Conservation (phyloP, 35 echinoderm and acorn worm species). For the Eucidaris tribuloides region DNA sequence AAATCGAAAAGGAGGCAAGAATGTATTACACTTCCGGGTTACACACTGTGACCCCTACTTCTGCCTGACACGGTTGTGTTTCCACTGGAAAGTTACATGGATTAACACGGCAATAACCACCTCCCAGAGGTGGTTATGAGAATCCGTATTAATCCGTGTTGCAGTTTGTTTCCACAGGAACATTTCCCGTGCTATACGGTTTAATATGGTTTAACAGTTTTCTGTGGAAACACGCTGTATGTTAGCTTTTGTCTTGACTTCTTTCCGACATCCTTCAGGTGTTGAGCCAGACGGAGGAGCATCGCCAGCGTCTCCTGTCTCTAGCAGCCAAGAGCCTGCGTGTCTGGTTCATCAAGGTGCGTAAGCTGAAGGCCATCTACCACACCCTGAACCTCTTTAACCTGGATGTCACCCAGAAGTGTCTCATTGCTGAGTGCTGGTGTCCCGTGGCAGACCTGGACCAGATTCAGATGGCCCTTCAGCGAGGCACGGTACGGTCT, state of each 20-base stretch:
- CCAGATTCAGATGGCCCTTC: constrained; percentile 57
- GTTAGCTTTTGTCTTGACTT: neutral
- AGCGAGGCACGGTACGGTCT: constrained; percentile 84
- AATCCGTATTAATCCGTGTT: neutral
- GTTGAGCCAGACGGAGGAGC: constrained; percentile 75
- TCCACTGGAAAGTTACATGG: too few species aligned
- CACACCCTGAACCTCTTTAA: constrained; percentile 94
- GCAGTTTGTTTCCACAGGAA: neutral
- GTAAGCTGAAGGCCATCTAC: constrained; percentile 86
- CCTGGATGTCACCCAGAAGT: constrained; percentile 87
- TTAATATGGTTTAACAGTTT: neutral
- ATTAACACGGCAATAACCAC: neutral
- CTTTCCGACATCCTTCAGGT: constrained; percentile 34
- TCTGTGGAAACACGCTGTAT: neutral
- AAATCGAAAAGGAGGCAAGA: too few species aligned
- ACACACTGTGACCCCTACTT: too few species aligned
- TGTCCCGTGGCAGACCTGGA: constrained; percentile 73
- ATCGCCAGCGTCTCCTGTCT: constrained; percentile 63
- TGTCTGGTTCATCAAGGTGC: constrained; percentile 88
- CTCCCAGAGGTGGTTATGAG: neutral
- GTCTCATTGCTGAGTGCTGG: constrained; percentile 94
- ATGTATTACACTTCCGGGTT: too few species aligned
- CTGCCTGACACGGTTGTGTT: too few species aligned
- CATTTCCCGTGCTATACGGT: neutral
- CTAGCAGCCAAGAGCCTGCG: constrained; percentile 53